Base-by-base conservation (phyloP, 1,140 invertebrate species). In the Argopecten irradians region DNA sequence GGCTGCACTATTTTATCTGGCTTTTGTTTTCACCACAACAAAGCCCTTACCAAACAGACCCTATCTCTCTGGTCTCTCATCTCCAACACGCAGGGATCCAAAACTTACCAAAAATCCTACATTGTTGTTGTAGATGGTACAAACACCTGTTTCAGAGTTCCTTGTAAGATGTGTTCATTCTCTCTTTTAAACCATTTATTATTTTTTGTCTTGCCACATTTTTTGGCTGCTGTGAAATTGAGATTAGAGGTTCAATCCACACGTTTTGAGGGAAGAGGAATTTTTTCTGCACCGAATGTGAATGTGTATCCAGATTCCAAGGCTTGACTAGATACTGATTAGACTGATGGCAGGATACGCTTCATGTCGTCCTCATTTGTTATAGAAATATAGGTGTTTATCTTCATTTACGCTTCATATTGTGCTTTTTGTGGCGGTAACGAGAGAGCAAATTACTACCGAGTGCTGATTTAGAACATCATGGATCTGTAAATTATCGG, bases 241-340 rank as follows among this genome's bases (percentile, higher is more conserved):
- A n/a, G 55, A 71, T 71, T 71, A 71, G 55, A 71, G 28, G 55
- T 71, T 71, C 55, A 71, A 71, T 22, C 55, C n/a, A 71, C n/a
- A 71, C 22, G 22, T 28, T 71, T 22, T 71, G 22, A 71, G 55
- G 55, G 28, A 71, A 71, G 55, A 71, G n/a, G 55, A 71, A 28
- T 71, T 71, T 71, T 71, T 71, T 71, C 55, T 71, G 55, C 55
- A 71, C 55, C 55, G 55, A 71, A 71, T 71, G 55, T 28, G 55
- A 71, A 71, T 71, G n/a, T n/a, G 55, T 71, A 71, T n/a, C 22
- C 2, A n/a, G 55, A 71, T 71, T 71, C 22, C 1, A 28, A 71
- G n/a, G 22, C 55, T 71, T 71, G 55, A 71, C 55, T 28, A 71
- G 55, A 71, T 71, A 28, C 55, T 71, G 55, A 71, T 71, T 46